phyloP scores from a whole-genome alignment of 1,140 invertebrate genomes.

The Drosophila yakuba region DNA sequence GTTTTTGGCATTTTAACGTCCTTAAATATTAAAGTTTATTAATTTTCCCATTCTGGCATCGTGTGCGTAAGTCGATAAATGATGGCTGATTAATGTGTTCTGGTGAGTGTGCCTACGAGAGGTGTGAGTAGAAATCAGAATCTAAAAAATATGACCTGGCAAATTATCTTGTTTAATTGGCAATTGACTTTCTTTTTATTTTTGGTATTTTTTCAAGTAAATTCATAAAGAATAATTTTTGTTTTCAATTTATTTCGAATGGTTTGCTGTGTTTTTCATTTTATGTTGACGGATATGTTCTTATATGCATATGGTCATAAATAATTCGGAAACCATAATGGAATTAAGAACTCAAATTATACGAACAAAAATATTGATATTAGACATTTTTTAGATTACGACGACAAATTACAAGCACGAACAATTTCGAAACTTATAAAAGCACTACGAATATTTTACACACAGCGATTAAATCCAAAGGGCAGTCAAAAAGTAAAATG shows the following conservation, averaged over 20 bases:
- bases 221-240: conserved; percentile 5
- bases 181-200: not conserved
- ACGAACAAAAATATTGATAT: conserved; percentile 10
- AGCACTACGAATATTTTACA: conserved; percentile 54
- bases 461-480: conserved; percentile 38
- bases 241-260: conserved; percentile 5
- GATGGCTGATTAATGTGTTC: conserved; percentile 9
- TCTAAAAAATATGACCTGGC: not conserved
- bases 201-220: not conserved
- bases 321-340: conserved; percentile 15
- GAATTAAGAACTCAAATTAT: conserved; percentile 15
- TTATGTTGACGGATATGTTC: conserved; percentile 12
- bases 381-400: conserved; percentile 41
- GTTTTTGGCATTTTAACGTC: not conserved
- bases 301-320: conserved; percentile 23
- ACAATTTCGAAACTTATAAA: conserved; percentile 37
- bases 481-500: conserved; percentile 39
- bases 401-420: conserved; percentile 50
- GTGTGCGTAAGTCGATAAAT: conserved; percentile 4
- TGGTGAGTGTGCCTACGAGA: conserved; percentile 1
- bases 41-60: not conserved
- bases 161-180: not conserved
- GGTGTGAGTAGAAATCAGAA: conserved; percentile 5
- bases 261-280: not conserved
- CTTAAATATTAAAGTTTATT: not conserved